Percentiles rank a stretch among this genome's conserved stretches.
Conservation (phyloP, 2,113 vertebrate species). For the Podilymbus podiceps region DNA sequence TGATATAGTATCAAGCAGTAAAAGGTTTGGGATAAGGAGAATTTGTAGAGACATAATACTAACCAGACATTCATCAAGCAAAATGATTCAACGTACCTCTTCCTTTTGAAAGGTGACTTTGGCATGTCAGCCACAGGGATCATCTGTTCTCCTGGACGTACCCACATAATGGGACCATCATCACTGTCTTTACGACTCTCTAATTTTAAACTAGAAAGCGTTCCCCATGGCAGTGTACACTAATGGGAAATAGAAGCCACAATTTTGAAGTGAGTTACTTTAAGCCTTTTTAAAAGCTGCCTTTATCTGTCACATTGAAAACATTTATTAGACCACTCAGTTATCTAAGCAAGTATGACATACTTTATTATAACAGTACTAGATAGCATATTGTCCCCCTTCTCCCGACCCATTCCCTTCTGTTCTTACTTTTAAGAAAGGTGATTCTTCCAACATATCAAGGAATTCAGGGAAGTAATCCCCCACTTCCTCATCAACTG, state of each 20-base stretch:
- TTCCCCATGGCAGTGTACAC: slow-evolving; percentile 95
- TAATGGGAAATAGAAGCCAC: slow-evolving; percentile 69
- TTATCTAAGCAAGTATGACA: background rate
- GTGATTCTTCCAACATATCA: slow-evolving; percentile 92
- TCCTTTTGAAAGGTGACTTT: slow-evolving; percentile 99
- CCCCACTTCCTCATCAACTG: slow-evolving; percentile 97
- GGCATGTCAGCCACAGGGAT: slow-evolving; percentile 98
- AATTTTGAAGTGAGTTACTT: slow-evolving; percentile 22
- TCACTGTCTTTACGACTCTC: slow-evolving; percentile 93
- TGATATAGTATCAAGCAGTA: background rate
- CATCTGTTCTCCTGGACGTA: slow-evolving; percentile 97
- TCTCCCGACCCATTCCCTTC: slow-evolving; percentile 23
- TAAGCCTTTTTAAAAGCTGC: slow-evolving; percentile 1
- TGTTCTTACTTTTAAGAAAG: slow-evolving; percentile 92
- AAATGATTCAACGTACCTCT: slow-evolving; percentile 79
- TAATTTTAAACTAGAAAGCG: slow-evolving; percentile 88
- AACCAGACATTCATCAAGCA: background rate
- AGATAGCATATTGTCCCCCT: background rate
- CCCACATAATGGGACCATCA: slow-evolving; percentile 98
- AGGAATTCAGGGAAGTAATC: slow-evolving; percentile 98
- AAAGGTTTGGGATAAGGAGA: background rate
- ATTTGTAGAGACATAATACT: background rate
- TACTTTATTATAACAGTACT: background rate
- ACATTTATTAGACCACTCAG: background rate
- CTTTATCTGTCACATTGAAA: background rate